These are phyloP conservation scores for Poeciliopsis turneri DNA, from an alignment of 2,797 vertebrate species.

Conservation along the genomic window DNA sequence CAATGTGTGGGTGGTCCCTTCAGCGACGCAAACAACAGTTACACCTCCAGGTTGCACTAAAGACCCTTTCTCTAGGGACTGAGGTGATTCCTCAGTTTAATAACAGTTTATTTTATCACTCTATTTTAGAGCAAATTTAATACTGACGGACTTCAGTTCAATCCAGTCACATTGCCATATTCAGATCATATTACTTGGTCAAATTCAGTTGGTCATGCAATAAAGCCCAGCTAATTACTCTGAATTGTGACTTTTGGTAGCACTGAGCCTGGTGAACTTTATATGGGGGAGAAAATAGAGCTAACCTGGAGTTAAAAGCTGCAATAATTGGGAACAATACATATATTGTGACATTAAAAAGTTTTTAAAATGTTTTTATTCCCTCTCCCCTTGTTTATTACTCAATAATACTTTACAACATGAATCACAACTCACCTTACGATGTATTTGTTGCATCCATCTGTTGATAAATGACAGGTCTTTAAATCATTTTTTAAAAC, in stretches of 20 bases:
- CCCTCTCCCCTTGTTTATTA: not conserved
- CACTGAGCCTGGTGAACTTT: not conserved
- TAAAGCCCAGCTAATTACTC: not conserved
- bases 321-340: not conserved
- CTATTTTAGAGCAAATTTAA: not conserved
- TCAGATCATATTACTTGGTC: not conserved
- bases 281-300: not conserved
- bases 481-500: slow-evolving; percentile 15
- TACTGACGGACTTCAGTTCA: not conserved
- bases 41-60: slow-evolving; percentile 36
- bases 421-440: not conserved
- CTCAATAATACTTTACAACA: not conserved
- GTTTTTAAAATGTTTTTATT: not conserved
- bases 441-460: not conserved
- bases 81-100: slow-evolving; percentile 18
- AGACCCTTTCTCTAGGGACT: slow-evolving; percentile 33
- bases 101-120: not conserved
- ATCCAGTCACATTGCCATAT: not conserved
- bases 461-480: slow-evolving; percentile 8
- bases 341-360: not conserved
- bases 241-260: not conserved
- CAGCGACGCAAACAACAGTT: slow-evolving; percentile 48
- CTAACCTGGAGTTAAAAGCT: not conserved
- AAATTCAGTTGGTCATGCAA: not conserved
- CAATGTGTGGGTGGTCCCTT: slow-evolving; percentile 71